Percentiles rank a stretch among this genome's conserved stretches.
These are phyloP conservation scores for Danio rerio DNA, from an alignment of 2,113 vertebrate species.

Conservation along the genomic window GRCz12tu NC_133190.1:13806001-13806500, in stretches of 20 bases:
- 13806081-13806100: constrained; percentile 60
- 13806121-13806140: constrained; percentile 13
- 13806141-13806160: neutral
- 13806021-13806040: too few species aligned
- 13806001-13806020: constrained; percentile 4
- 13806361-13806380: constrained; percentile 33
- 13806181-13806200: too few species aligned
- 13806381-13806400: constrained; percentile 31
- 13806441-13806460: constrained; percentile 2
- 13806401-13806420: constrained; percentile 30
- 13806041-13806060: constrained; percentile 32
- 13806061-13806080: constrained; percentile 29
- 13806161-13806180: constrained; percentile 49
- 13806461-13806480: constrained; percentile 24
- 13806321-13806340: constrained; percentile 56
- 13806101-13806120: constrained; percentile 76
- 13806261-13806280: constrained; percentile 1
- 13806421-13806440: too few species aligned
- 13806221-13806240: neutral
- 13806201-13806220: constrained; percentile 23
- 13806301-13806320: constrained; percentile 49
- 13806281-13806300: constrained; percentile 57
- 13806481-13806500: constrained; percentile 62
- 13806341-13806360: neutral
- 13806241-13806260: neutral